phyloP scores from a whole-genome alignment of 2,888 invertebrate genomes.

The Tachina grossa region DNA sequence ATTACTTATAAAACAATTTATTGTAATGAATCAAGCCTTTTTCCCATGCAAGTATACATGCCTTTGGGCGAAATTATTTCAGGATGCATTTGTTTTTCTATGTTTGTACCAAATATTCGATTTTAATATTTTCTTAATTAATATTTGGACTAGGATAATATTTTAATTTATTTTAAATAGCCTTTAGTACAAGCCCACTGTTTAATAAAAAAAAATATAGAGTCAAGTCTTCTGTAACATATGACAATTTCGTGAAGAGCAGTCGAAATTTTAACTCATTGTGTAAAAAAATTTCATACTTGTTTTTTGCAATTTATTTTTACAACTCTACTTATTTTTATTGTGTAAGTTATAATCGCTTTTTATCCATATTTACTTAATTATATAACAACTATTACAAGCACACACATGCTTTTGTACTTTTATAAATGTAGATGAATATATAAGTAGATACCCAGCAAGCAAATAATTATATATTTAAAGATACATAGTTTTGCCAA shows the following conservation, averaged over 20 bases:
- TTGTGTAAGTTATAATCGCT: slow-evolving; percentile 35
- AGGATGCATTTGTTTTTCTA: background rate
- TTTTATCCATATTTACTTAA: slow-evolving; percentile 32
- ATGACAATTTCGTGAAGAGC: background rate
- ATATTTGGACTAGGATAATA: background rate
- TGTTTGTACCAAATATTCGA: too few species aligned
- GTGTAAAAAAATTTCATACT: background rate
- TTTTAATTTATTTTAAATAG: too few species aligned
- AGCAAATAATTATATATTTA: background rate
- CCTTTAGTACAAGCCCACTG: too few species aligned
- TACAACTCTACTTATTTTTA: slow-evolving; percentile 31
- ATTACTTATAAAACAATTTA: background rate
- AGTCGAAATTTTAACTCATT: background rate
- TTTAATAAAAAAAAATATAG: too few species aligned
- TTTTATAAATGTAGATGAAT: background rate
- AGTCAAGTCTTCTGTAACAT: background rate
- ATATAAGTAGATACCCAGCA: background rate
- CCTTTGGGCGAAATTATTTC: background rate
- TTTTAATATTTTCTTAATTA: background rate
- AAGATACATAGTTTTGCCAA: background rate
- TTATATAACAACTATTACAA: background rate
- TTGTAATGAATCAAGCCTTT: background rate
- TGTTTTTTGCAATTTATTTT: background rate
- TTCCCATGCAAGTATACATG: background rate
- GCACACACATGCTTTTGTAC: background rate